Evolutionary conservation across 2,113 vertebrate species (phyloP).

Genomic region (Sander lucioperca): DNA sequence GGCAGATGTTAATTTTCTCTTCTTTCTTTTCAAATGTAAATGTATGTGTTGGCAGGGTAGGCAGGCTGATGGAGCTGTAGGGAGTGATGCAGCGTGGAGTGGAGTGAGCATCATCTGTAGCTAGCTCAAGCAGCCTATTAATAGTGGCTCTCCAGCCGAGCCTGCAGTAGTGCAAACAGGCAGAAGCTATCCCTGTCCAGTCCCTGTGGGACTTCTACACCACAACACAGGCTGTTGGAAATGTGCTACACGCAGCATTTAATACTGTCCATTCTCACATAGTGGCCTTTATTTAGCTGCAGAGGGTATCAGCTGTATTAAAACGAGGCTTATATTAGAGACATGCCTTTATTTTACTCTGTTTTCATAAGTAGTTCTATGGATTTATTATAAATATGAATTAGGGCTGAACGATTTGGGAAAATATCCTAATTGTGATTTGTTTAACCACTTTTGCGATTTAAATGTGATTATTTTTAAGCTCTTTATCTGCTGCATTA

Average conservation of each 20-base stretch:
- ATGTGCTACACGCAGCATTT: slow-evolving; percentile 10
- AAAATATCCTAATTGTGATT: no score
- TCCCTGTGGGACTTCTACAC: neutral
- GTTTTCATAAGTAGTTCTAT: no score
- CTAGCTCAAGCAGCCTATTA: slow-evolving; percentile 61
- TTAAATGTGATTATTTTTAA: no score
- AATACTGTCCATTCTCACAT: neutral
- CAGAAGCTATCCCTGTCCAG: slow-evolving; percentile 35
- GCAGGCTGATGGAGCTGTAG: neutral
- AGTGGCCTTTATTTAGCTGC: neutral
- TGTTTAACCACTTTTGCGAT: no score
- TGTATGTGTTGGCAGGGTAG: neutral
- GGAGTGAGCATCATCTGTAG: slow-evolving; percentile 35
- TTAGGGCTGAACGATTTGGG: no score
- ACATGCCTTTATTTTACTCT: no score
- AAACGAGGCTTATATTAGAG: neutral
- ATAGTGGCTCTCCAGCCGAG: slow-evolving; percentile 68
- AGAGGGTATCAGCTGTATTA: neutral
- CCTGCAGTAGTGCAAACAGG: slow-evolving; percentile 47
- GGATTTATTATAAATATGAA: no score
- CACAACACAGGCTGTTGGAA: neutral
- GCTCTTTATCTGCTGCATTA: no score
- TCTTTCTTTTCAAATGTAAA: neutral
- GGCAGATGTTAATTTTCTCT: neutral
- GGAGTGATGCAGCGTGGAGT: slow-evolving; percentile 29